Percentiles rank a stretch among this genome's conserved stretches.
These are phyloP conservation scores for Bambusicola thoracicus DNA, from an alignment of 2,113 vertebrate genomes.

Conservation along the genomic window DNA sequence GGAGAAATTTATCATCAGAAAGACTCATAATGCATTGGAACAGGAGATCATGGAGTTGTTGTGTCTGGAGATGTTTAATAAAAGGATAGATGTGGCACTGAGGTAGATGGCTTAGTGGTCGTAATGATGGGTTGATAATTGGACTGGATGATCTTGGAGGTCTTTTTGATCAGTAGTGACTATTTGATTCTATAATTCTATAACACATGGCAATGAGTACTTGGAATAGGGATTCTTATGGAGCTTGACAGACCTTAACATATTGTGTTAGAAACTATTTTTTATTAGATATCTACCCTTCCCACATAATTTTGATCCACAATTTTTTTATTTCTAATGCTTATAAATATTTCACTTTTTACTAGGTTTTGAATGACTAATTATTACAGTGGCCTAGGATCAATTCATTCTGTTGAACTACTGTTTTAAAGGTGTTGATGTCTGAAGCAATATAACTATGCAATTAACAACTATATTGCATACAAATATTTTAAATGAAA, in stretches of 20 bases:
- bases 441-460: background rate
- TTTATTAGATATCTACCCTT: background rate
- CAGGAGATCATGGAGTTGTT: no score
- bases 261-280: background rate
- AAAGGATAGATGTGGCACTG: no score
- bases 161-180: no score
- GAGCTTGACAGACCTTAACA: background rate
- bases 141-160: no score
- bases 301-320: background rate
- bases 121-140: no score
- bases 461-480: background rate
- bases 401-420: background rate
- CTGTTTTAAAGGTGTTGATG: background rate
- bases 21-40: no score
- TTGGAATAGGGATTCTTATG: background rate
- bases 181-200: no score
- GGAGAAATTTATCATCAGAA: no score
- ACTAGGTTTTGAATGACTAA: background rate
- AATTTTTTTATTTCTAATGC: background rate
- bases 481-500: background rate
- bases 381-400: background rate
- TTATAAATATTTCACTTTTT: background rate
- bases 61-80: no score
- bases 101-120: no score
- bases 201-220: background rate